phyloP scores from a whole-genome alignment of 2,113 vertebrate species.

The Paracanthobrama guichenoti region DNA sequence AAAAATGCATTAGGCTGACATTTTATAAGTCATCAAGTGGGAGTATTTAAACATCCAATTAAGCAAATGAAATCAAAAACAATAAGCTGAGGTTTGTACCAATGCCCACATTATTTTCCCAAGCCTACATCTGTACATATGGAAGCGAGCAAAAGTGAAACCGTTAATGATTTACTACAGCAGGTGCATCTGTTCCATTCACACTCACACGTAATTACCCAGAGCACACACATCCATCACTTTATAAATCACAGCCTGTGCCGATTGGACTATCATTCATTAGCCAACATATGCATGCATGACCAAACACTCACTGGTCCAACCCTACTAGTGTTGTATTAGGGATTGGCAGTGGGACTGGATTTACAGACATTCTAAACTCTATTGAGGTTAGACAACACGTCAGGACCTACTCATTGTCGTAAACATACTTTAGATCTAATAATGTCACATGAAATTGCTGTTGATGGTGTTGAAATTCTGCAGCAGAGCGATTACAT shows the following conservation, averaged over 20 bases:
- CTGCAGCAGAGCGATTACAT: no score
- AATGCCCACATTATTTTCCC: slow-evolving; percentile 8
- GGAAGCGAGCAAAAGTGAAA: not conserved
- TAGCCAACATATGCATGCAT: slow-evolving; percentile 1
- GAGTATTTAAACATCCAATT: not conserved
- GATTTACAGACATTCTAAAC: no score
- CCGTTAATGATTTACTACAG: slow-evolving; percentile 35
- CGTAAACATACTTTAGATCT: no score
- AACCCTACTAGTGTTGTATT: not conserved
- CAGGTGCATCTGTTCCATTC: slow-evolving; percentile 30
- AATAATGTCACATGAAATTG: no score
- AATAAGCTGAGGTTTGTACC: not conserved
- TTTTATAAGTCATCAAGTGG: not conserved
- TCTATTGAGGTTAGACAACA: no score
- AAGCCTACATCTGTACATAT: slow-evolving; percentile 4
- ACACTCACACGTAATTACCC: slow-evolving; percentile 26
- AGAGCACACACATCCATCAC: slow-evolving; percentile 56
- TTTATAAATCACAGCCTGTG: slow-evolving; percentile 25
- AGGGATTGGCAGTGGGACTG: no score
- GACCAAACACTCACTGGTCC: not conserved
- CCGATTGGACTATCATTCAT: slow-evolving; percentile 18
- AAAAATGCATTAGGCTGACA: not conserved
- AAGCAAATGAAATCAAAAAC: not conserved
- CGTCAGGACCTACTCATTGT: no score
- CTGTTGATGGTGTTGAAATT: no score